Evolutionary conservation across 2,113 vertebrate species (phyloP).

Genomic region (Orientallactaga bullata): DNA sequence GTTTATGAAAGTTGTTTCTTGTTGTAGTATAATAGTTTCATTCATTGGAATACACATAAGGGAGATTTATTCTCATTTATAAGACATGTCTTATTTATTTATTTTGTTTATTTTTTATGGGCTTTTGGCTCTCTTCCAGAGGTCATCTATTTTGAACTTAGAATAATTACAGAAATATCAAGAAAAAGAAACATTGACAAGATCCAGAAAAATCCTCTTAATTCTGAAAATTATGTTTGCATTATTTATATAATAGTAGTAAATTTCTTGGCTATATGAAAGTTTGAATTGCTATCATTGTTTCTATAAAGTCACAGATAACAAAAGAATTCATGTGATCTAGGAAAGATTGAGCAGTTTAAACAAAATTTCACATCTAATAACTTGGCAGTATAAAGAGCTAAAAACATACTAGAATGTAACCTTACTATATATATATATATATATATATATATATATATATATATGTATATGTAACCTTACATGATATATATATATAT

Average conservation of each 20-base stretch:
- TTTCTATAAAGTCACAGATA: slow-evolving; percentile 11
- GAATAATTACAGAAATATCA: not conserved
- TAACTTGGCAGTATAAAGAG: not conserved
- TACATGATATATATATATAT: too few species aligned
- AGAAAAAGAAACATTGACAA: not conserved
- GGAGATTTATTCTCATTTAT: not conserved
- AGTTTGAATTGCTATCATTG: not conserved
- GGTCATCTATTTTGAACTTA: not conserved
- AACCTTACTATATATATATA: too few species aligned
- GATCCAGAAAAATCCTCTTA: not conserved
- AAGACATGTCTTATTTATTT: not conserved
- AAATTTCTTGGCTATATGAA: not conserved
- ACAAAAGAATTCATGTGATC: not conserved
- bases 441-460: too few species aligned
- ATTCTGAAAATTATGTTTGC: not conserved
- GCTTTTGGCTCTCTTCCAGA: not conserved
- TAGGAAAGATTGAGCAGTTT: not conserved
- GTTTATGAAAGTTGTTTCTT: not conserved
- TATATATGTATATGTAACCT: too few species aligned
- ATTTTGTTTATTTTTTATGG: not conserved
- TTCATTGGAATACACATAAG: not conserved
- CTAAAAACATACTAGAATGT: not conserved
- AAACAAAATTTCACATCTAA: slow-evolving; percentile 9
- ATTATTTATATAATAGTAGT: slow-evolving; percentile 5
- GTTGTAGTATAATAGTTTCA: not conserved